phyloP scores from a whole-genome alignment of 2,888 invertebrate species.

The Ophonus ardosiacus region DNA sequence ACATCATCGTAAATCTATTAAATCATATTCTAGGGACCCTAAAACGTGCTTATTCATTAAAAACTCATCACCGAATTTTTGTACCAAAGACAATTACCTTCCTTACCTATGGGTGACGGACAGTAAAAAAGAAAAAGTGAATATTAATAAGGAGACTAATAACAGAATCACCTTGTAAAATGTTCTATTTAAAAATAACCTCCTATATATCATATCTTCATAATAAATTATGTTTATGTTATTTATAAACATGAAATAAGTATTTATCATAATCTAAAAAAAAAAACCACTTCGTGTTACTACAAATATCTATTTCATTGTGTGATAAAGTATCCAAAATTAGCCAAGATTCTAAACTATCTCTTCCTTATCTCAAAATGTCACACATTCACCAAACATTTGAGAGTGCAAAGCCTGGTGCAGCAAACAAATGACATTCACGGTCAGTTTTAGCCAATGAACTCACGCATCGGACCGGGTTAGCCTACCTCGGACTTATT shows the following conservation, averaged over 20 bases:
- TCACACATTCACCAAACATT: conserved; percentile 36
- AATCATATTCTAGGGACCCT: too few relatives aligned
- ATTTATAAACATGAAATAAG: conserved; percentile 13
- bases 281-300: neutral
- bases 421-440: conserved; percentile 1
- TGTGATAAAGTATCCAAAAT: neutral
- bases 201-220: neutral
- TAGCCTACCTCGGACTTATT: conserved; percentile 57
- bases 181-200: neutral
- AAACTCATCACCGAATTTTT: too few relatives aligned
- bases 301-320: neutral
- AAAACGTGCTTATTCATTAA: too few relatives aligned
- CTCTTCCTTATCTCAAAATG: conserved; percentile 35
- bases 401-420: conserved; percentile 26
- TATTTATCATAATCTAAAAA: neutral
- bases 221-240: neutral
- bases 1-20: too few relatives aligned
- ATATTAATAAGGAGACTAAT: neutral
- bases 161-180: neutral
- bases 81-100: too few relatives aligned
- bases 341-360: conserved; percentile 10
- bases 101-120: too few relatives aligned
- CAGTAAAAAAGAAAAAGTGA: too few relatives aligned
- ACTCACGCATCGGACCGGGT: conserved; percentile 54
- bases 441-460: conserved; percentile 55